Evolutionary conservation across 2,797 vertebrate genomes (phyloP).

Genomic region (Darevskia nairensis): DNA sequence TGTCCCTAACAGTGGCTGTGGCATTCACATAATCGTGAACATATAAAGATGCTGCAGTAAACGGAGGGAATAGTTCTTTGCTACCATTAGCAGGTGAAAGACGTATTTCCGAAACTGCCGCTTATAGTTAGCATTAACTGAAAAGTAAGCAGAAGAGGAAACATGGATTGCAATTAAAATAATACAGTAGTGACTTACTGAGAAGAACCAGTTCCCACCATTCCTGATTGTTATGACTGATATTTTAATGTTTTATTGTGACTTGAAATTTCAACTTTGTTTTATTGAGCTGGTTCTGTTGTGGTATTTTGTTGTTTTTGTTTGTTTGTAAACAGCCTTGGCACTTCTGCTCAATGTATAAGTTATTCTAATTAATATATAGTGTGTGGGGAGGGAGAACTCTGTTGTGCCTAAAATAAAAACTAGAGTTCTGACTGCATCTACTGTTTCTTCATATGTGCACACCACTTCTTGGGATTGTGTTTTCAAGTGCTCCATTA

Average conservation of each 20-base stretch:
- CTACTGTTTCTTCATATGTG: background rate
- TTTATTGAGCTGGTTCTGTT: too few species aligned
- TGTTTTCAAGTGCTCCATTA: background rate
- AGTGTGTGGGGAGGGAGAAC: background rate
- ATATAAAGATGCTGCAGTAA: background rate
- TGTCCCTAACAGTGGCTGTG: background rate
- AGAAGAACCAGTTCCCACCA: too few species aligned
- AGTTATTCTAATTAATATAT: too few species aligned
- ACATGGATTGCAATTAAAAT: background rate
- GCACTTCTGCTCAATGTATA: too few species aligned
- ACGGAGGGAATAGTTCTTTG: background rate
- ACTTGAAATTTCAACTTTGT: too few species aligned
- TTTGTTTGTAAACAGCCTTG: too few species aligned
- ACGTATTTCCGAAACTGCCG: too few species aligned
- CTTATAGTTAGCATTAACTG: background rate
- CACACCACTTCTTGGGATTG: background rate
- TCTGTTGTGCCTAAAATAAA: background rate
- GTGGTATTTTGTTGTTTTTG: too few species aligned
- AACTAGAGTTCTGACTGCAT: background rate
- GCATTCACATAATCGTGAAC: background rate
- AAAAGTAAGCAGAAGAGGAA: background rate
- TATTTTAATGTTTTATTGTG: too few species aligned
- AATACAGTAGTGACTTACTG: too few species aligned
- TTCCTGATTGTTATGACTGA: too few species aligned
- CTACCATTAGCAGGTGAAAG: background rate